Base-by-base conservation (phyloP, 2,888 invertebrate species). In the Drosophila paucipuncta region DNA sequence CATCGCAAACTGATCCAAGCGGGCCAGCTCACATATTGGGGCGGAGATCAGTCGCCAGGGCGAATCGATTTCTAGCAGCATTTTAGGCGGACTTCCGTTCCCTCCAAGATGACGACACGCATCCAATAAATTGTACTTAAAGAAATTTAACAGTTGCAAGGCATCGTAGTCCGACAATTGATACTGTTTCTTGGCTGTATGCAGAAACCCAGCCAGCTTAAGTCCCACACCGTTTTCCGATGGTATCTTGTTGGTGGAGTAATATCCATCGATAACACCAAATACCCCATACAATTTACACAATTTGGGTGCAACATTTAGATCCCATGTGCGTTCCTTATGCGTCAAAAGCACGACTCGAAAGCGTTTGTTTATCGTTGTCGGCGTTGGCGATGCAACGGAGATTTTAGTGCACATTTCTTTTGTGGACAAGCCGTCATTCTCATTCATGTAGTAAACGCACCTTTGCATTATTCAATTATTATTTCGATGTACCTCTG, bases 11-110 rank as follows among this genome's bases (percentile, higher is more conserved):
- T 35, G 10, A 0, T 70, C n/a, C 9, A 64, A 0, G 33, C 22
- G 10, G 37, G 62, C 18, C 11, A 47, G 43, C 28, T 80, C 35
- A 1, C 16, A 7, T 1, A 81, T 80, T 1, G 73, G 9, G 13
- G 63, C 70, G 2, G 39, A 11, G 13, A 39, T 30, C 3, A 68
- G 16, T 0, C 68, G 59, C 80, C 80, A 81, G 0, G 80, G 80
- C 4, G 53, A 22, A 55, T 76, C 80, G 2, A 83, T 37, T 0
- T 76, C 61, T 7, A 83, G 1, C 0, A 9, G 0, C 41, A 80
- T 50, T 25, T 25, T 22, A 11, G 10, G 0, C 0, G 3, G 4
- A 1, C 1, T 18, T 10, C 18, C 22, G 10, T 53, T n/a, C 31
- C 7, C 11, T 2, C 16, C 31, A 1, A 81, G 35, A 25, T 80